Evolutionary conservation across 2,797 vertebrate species (phyloP), one percentile per base, ranked within the genome.

Genomic region (Manis javanica): DNA sequence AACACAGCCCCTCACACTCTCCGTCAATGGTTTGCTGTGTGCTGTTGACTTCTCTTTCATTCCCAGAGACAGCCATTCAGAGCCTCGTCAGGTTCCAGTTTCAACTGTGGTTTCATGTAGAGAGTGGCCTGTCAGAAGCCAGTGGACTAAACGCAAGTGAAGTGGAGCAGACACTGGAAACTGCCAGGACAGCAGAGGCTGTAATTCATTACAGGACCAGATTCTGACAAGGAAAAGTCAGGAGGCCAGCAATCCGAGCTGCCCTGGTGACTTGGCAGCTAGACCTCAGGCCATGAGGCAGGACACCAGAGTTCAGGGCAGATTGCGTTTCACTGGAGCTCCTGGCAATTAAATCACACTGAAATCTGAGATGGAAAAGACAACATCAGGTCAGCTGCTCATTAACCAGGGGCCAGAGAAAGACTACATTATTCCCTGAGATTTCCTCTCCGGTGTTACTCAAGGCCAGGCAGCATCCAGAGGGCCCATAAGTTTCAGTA

Each of bases 121-220:
- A 85, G 81, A 88, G 77, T 77, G 91, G 96, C 79, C 90, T 98
- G 96, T 98, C 97, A 96, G 83, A 97, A 98, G 85, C 29, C 77
- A 93, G 91, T 87, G 71, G 34, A 96, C 51, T 87, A 94, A 94
- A 97, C n/a, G 82, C 39, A 66, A 95, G 84, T 96, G 94, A 98
- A 86, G 93, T 59, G 77, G 72, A 96, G 64, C 91, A 97, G 95
- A 95, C 24, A 1, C 55, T 85, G 53, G 71, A 79, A 91, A 83
- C 64, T 95, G 81, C 87, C 96, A 87, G 77, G 46, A 87, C 64
- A 95, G 59, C 57, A n/a, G 84, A 92, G 93, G 49, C 94, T 97
- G 94, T 34, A 92, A 72, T 94, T 98, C 85, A 93, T 97, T 97
- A 90, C 68, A 81, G 34, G 90, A 88, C 84, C 77, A 96, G 75